Evolutionary conservation across 1,140 invertebrate genomes (phyloP), one percentile per base, ranked within the genome.

Genomic region (Epicauta chinensis): DNA sequence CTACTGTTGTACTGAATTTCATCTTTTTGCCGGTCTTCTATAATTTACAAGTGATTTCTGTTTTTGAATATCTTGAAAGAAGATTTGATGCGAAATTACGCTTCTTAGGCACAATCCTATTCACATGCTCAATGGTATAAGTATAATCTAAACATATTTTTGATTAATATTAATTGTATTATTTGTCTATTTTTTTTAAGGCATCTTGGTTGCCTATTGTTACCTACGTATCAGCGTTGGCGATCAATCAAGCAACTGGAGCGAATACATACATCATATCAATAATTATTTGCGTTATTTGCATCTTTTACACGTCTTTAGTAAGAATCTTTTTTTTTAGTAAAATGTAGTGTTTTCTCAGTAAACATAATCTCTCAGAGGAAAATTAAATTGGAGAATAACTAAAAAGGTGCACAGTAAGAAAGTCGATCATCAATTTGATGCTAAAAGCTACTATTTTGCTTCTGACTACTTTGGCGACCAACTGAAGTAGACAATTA

Each of bases 301-400:
- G 87, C 67, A 86, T 87, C 5, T 85, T 90, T 51, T 88, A 91
- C 58, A 88, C 87, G 5, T 80, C 84, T 12, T 68, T 90, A 34
- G 86, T 23, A 23, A 23, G 2, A 23, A 23, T 23, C 23, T 23
- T 23, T 23, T 23, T n/a, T n/a, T n/a, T n/a, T n/a, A n/a, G n/a
- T n/a, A n/a, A n/a, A n/a, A n/a, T n/a, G n/a, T n/a, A n/a, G n/a
- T n/a, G n/a, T n/a, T n/a, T n/a, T n/a, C n/a, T n/a, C n/a, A n/a
- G n/a, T n/a, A n/a, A n/a, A n/a, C n/a, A n/a, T n/a, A n/a, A n/a
- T n/a, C n/a, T n/a, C n/a, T n/a, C n/a, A n/a, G n/a, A n/a, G n/a
- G n/a, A n/a, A n/a, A n/a, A n/a, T n/a, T n/a, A n/a, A n/a, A n/a
- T n/a, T n/a, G n/a, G n/a, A n/a, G n/a, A n/a, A n/a, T n/a, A n/a